These are phyloP conservation scores for Nephrotoma flavescens DNA, from an alignment of 2,888 invertebrate species.

Conservation along the genomic window DNA sequence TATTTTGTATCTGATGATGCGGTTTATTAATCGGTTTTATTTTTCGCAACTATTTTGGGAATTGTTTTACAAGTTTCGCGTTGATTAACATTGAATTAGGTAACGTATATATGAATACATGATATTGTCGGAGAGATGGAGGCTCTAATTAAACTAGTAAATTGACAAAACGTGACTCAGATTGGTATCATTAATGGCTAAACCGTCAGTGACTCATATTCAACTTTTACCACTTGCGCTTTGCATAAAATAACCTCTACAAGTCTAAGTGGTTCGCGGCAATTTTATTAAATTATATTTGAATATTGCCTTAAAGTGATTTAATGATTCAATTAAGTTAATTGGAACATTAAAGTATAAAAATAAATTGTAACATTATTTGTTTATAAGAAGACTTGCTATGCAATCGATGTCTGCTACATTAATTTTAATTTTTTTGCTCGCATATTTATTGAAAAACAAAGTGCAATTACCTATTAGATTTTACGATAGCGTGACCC, in stretches of 20 bases:
- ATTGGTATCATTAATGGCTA: background rate
- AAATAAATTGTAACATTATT: too few species aligned
- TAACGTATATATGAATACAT: background rate
- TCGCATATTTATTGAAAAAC: too few species aligned
- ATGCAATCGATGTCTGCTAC: too few species aligned
- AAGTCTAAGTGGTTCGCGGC: background rate
- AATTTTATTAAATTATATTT: background rate
- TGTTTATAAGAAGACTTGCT: too few species aligned
- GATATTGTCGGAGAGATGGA: background rate
- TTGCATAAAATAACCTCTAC: background rate
- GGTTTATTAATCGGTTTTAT: background rate
- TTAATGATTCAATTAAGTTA: background rate
- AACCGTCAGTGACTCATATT: background rate
- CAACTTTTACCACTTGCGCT: background rate
- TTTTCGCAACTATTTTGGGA: background rate
- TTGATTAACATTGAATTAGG: background rate
- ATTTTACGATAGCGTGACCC: too few species aligned
- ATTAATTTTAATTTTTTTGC: too few species aligned
- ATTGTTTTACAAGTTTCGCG: background rate
- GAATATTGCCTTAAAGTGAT: background rate
- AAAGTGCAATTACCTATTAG: too few species aligned
- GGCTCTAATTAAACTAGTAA: background rate
- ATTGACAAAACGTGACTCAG: background rate
- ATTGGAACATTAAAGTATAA: background rate
- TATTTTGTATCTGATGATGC: background rate